phyloP scores from a whole-genome alignment of 1,140 invertebrate species.

The Wasmannia auropunctata region DNA sequence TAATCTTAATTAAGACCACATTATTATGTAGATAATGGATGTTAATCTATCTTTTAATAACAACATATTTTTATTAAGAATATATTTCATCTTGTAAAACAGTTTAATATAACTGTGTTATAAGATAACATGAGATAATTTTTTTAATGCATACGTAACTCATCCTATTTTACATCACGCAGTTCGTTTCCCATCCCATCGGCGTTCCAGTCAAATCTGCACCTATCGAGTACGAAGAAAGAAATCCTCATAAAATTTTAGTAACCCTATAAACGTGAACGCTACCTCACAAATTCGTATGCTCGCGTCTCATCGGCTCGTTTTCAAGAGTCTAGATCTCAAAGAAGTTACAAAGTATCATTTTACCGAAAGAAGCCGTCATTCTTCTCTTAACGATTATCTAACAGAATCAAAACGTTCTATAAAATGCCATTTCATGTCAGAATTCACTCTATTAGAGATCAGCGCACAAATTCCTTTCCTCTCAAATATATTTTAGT shows the following conservation, averaged over 20 bases:
- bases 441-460: constrained; percentile 31
- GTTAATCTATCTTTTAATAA: background rate
- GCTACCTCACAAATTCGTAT: constrained; percentile 75
- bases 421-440: constrained; percentile 32
- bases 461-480: constrained; percentile 18
- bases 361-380: constrained; percentile 22
- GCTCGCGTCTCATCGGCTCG: constrained; percentile 53
- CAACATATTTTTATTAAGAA: background rate
- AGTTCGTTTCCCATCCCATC: background rate
- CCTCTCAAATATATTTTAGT: constrained; percentile 10
- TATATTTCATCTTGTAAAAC: background rate
- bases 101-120: background rate
- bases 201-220: constrained; percentile 20
- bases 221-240: constrained; percentile 28
- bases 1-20: background rate
- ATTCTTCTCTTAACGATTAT: constrained; percentile 60
- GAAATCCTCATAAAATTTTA: constrained; percentile 75
- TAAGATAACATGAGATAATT: background rate
- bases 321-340: constrained; percentile 45
- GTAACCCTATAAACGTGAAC: constrained; percentile 71
- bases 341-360: constrained; percentile 63
- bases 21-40: background rate
- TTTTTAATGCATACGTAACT: background rate
- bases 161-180: background rate
- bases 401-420: constrained; percentile 65